phyloP scores from a whole-genome alignment of 2,797 vertebrate genomes.

The Hafferia zeledoni region DNA sequence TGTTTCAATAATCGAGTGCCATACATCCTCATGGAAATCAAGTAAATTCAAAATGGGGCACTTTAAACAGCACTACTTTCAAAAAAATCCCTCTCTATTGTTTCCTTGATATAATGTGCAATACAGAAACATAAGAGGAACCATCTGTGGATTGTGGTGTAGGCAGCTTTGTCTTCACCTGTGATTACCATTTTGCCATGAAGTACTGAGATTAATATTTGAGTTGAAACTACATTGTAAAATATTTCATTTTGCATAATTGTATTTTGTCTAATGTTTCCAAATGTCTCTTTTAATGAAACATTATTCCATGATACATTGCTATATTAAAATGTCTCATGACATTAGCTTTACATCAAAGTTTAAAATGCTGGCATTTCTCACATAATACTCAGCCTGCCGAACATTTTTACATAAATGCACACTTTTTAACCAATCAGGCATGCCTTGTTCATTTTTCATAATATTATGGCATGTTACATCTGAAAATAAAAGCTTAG shows the following conservation, averaged over 20 bases:
- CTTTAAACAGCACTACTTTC: conserved; percentile 4
- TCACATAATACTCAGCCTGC: conserved; percentile 11
- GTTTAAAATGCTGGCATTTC: conserved; percentile 59
- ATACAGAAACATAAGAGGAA: background rate
- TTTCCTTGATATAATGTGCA: background rate
- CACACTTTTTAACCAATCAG: conserved; percentile 63
- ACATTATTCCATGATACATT: conserved; percentile 40
- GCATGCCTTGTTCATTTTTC: conserved; percentile 53
- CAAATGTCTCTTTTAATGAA: conserved; percentile 43
- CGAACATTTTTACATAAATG: conserved; percentile 52
- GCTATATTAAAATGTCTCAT: conserved; percentile 48
- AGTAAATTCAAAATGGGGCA: conserved; percentile 38
- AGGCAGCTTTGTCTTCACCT: conserved; percentile 18
- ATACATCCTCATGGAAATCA: conserved; percentile 35
- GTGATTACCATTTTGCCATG: background rate
- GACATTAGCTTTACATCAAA: conserved; percentile 56
- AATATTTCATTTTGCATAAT: conserved; percentile 26
- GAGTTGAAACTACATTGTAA: background rate
- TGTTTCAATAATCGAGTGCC: conserved; percentile 15
- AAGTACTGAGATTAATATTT: background rate
- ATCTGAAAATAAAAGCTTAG: conserved; percentile 63
- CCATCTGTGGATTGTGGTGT: background rate
- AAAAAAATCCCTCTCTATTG: background rate
- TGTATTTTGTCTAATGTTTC: conserved; percentile 26
- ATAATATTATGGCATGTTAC: conserved; percentile 57